Evolutionary conservation across 2,888 invertebrate species (phyloP).

Genomic region (Gastracanthus pulcherrimus): DNA sequence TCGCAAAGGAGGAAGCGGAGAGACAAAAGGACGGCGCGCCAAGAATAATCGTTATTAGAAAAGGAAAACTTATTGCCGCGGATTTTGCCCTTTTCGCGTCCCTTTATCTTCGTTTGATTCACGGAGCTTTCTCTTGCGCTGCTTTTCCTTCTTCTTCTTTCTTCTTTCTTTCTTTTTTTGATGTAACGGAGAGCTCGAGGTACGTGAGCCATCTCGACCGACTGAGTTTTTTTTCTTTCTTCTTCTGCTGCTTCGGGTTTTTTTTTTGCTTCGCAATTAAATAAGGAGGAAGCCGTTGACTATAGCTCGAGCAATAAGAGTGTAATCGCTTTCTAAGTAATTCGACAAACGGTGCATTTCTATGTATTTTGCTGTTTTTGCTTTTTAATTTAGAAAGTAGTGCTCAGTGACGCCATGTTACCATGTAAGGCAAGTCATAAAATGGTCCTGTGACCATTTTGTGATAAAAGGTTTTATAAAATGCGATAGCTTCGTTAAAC

Average conservation of each 20-base stretch:
- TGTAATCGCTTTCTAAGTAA: slow-evolving; percentile 25
- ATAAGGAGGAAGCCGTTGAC: slow-evolving; percentile 22
- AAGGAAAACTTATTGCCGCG: slow-evolving; percentile 55
- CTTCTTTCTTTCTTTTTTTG: slow-evolving; percentile 3
- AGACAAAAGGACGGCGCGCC: slow-evolving; percentile 41
- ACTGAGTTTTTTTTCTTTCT: too few relatives aligned
- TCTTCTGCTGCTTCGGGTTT: too few relatives aligned
- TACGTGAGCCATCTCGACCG: not conserved
- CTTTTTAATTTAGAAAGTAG: too few relatives aligned
- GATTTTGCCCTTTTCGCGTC: slow-evolving; percentile 40
- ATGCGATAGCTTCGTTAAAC: too few relatives aligned
- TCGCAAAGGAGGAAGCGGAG: slow-evolving; percentile 3
- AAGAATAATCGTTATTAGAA: slow-evolving; percentile 58
- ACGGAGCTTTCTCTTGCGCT: too few relatives aligned
- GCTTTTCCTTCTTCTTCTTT: slow-evolving; percentile 1
- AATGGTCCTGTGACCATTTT: too few relatives aligned
- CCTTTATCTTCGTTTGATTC: slow-evolving; percentile 45
- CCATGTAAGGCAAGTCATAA: too few relatives aligned
- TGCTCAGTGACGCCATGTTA: too few relatives aligned
- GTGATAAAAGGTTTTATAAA: too few relatives aligned
- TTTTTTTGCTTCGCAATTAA: slow-evolving; percentile 30
- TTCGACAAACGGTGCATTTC: slow-evolving; percentile 25
- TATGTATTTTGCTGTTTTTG: too few relatives aligned
- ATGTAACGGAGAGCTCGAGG: not conserved
- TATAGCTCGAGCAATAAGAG: slow-evolving; percentile 13